phyloP scores from a whole-genome alignment of 2,797 vertebrate genomes.

The Chromobotia macracanthus region DNA sequence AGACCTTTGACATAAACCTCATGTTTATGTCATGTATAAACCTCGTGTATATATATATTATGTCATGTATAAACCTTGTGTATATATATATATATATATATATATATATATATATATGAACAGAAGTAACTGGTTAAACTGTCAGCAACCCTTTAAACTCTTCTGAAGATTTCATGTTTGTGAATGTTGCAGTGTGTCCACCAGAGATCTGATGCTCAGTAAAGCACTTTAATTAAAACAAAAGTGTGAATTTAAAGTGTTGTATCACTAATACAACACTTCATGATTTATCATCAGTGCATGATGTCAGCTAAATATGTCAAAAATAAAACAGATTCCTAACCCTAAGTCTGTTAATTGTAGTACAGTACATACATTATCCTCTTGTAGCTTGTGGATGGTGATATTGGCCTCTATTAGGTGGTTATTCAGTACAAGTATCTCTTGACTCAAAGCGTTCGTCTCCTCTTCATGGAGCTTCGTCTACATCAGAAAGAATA shows the following conservation, averaged over 20 bases:
- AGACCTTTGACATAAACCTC: too few relatives aligned
- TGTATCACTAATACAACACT: background rate
- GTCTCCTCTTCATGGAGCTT: slow-evolving; percentile 95
- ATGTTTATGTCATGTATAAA: too few relatives aligned
- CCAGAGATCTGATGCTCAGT: too few relatives aligned
- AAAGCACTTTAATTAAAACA: too few relatives aligned
- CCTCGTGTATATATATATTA: too few relatives aligned
- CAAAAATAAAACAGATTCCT: background rate
- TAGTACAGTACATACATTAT: slow-evolving; percentile 89
- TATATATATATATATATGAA: too few relatives aligned
- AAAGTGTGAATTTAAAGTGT: background rate
- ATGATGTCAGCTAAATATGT: background rate
- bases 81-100: too few relatives aligned
- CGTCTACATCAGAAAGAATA: slow-evolving; percentile 73
- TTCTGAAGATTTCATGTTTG: too few relatives aligned
- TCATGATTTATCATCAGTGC: too few relatives aligned
- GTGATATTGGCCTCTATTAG: slow-evolving; percentile 96
- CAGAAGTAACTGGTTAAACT: too few relatives aligned
- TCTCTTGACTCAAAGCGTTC: slow-evolving; percentile 90
- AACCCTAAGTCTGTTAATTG: background rate
- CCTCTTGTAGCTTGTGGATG: slow-evolving; percentile 92
- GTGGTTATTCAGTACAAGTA: slow-evolving; percentile 94
- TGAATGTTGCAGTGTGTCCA: background rate
- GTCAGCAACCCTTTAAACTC: too few relatives aligned
- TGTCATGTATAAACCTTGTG: too few relatives aligned